phyloP scores from a whole-genome alignment of 2,113 vertebrate genomes.

The Tonatia bakeri region DNA sequence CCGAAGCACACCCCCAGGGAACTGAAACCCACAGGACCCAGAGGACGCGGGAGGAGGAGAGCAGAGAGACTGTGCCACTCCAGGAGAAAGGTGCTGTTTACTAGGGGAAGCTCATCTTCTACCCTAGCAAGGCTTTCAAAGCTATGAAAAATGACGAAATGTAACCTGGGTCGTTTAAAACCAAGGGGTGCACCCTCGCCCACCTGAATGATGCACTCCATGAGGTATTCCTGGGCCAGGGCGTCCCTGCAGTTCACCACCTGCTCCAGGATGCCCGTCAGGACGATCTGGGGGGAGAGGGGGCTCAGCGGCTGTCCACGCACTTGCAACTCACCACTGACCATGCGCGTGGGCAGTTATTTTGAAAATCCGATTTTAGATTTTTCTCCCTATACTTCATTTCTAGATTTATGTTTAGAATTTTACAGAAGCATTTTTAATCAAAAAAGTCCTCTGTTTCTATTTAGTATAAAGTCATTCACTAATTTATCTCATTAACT shows the following conservation, averaged over 20 bases:
- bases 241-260: conserved; percentile 98
- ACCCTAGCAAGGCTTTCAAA: background rate
- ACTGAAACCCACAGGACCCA: background rate
- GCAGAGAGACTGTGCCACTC: no score
- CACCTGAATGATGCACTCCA: conserved; percentile 99
- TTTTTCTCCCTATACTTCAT: background rate
- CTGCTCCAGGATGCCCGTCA: conserved; percentile 95
- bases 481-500: background rate
- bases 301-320: no score
- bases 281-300: conserved; percentile 85
- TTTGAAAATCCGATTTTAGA: background rate
- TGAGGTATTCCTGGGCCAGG: conserved; percentile 98
- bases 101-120: background rate
- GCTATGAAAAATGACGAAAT: conserved; percentile 1
- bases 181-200: background rate
- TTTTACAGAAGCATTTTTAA: background rate
- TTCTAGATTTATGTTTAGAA: background rate
- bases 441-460: background rate
- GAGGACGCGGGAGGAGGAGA: no score
- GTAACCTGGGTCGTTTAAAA: no score
- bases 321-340: background rate
- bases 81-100: background rate
- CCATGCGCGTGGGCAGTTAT: background rate
- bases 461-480: background rate
- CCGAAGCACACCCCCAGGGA: background rate